Conservation (phyloP, 2,797 vertebrate species). For the Hephaestus fuliginosus region DNA sequence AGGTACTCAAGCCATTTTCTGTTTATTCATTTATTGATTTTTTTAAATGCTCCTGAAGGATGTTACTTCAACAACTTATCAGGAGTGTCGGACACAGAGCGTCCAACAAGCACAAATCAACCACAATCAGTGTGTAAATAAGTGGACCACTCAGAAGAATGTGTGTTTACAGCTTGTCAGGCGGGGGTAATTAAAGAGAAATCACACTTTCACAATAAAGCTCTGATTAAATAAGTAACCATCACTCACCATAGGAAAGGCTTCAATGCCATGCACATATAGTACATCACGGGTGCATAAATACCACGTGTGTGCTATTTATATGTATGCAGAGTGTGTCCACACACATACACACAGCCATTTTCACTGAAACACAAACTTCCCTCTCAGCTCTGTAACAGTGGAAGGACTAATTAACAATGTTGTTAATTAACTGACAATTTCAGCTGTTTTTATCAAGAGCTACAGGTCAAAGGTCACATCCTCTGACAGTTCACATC, state of each 20-base stretch:
- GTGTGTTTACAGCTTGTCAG: slow-evolving; percentile 18
- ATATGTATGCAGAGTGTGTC: background rate
- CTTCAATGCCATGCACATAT: slow-evolving; percentile 12
- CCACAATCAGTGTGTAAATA: slow-evolving; percentile 25
- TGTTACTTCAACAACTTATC: slow-evolving; percentile 5
- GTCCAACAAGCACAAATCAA: slow-evolving; percentile 34
- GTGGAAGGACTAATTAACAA: slow-evolving; percentile 39
- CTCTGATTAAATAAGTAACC: slow-evolving; percentile 68
- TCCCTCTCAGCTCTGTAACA: slow-evolving; percentile 7
- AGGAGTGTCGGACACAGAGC: background rate
- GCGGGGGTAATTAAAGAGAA: slow-evolving; percentile 18
- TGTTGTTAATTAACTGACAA: slow-evolving; percentile 38
- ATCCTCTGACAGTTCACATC: slow-evolving; percentile 28
- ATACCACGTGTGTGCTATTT: slow-evolving; percentile 3
- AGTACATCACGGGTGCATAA: background rate
- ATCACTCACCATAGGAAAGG: slow-evolving; percentile 56
- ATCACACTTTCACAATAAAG: slow-evolving; percentile 33
- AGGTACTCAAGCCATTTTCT: background rate
- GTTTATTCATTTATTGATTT: slow-evolving; percentile 10
- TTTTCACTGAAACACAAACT: slow-evolving; percentile 8
- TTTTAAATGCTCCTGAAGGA: background rate
- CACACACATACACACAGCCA: background rate
- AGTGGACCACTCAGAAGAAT: slow-evolving; percentile 18
- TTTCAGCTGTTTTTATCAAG: slow-evolving; percentile 40
- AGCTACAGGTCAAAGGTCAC: slow-evolving; percentile 26